phyloP scores from a whole-genome alignment of 2,113 vertebrate genomes.

The Saguinus midas region DNA sequence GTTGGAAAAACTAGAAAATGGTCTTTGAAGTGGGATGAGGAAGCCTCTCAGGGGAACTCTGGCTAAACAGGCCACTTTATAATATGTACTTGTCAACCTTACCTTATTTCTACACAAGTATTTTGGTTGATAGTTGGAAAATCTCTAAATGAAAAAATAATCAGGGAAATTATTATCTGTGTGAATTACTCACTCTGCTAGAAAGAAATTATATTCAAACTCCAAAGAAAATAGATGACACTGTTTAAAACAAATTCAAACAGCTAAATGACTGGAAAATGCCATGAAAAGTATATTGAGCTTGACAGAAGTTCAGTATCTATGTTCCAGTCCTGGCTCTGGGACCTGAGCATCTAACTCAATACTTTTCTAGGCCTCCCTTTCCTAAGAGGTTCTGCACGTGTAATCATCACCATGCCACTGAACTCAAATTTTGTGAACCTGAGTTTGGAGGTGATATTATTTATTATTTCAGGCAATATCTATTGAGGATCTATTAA shows the following conservation, averaged over 20 bases:
- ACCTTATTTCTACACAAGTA: not conserved
- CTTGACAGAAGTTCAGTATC: accelerated
- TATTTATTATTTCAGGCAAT: not conserved
- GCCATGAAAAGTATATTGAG: accelerated
- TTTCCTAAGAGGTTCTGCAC: not conserved
- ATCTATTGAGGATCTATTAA: not conserved
- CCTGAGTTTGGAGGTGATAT: not conserved
- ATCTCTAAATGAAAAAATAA: slow-evolving; percentile 21
- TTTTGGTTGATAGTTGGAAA: not conserved
- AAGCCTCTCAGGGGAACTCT: not conserved
- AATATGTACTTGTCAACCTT: not conserved
- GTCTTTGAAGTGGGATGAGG: not conserved
- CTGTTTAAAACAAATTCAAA: not conserved
- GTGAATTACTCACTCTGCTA: not conserved
- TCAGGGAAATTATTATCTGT: not conserved
- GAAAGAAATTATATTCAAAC: not conserved
- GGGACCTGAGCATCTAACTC: not conserved
- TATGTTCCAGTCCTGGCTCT: not conserved
- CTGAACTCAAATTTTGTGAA: not conserved
- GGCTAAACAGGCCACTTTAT: not conserved
- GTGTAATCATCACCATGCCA: accelerated
- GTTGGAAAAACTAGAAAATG: not conserved
- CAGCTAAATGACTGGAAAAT: not conserved
- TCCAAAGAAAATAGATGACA: not conserved
- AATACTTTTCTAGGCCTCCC: not conserved